Base-by-base conservation (phyloP, 2,113 vertebrate genomes). In the Sinocyclocheilus maitianheensis region DNA sequence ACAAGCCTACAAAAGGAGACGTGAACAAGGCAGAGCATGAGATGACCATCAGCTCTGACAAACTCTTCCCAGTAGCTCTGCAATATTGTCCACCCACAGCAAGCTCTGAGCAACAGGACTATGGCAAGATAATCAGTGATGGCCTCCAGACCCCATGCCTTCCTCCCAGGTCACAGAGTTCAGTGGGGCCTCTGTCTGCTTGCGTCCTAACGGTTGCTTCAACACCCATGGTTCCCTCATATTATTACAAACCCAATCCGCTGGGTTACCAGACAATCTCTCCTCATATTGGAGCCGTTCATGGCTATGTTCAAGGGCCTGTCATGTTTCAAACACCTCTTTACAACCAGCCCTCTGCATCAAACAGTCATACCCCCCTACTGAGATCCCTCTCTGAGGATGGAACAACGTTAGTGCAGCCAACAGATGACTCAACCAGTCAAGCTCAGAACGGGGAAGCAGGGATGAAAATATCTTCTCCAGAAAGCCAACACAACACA, bases 251-350 rank as follows among this genome's bases (percentile, higher is more conserved):
- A 7, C 46, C 89, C 34, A 88, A 46, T 7, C 2, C 84, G 8
- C 18, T 92, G 62, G 83, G 87, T 1, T 72, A 84, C 77, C 90
- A 87, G 26, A 46, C 88, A 8, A 11, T 91, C 13, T 84, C 77
- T 22, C 83, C 90, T 40, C 89, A 88, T 46, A 20, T 92, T 55
- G 86, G 91, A 34, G 75, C 77, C 12, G 22, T 89, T 72, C 81
- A 71, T 40, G 74, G 87, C 40, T 92, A 89, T 18, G 26, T 91
- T 76, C 89, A 86, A 69, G 81, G 75, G 30, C 88, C 91, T 3
- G 13, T 91, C 69, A 85, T 87, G 48, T 34, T 89, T 37, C 91
- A 84, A 46, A 67, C 88, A 14, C 69, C 60, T 37, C 51, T 83
- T 86, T 60, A 80, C 74, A 85, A 85, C 60, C 88, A 87, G 69